Evolutionary conservation across 1,140 invertebrate species (phyloP), one percentile per base, ranked within the genome.

Genomic region (Bombus fervidus): DNA sequence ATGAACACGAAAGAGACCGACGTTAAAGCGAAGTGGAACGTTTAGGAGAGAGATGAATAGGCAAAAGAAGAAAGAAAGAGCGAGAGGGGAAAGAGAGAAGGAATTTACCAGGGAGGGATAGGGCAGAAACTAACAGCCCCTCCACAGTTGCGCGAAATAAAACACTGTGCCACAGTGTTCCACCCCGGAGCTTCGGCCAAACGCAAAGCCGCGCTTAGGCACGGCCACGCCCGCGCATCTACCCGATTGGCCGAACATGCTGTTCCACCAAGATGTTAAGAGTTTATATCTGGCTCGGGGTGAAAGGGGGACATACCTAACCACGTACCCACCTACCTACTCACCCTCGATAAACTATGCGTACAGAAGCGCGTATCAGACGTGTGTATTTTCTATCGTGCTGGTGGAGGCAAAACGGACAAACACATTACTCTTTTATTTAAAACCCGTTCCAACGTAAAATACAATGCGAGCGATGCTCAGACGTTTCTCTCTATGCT

Each of bases 101-200:
- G n/a, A 79, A 66, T 53, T n/a, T 22, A 57, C 15, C 64, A 57
- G 86, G 81, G 89, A 89, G 89, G 91, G 91, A 90, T 90, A 93
- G 90, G 92, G 89, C 90, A 91, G 92, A 90, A 92, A 91, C 89
- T 91, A 90, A 92, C 91, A 86, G 85, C 91, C 93, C 92, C 92
- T 92, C 91, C 92, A 89, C 86, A 75, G 83, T 82, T 75, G 86
- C 88, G 86, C 88, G 89, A 95, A 95, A 94, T 94, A 94, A 94
- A 93, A 95, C 92, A 95, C 92, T 92, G 93, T 94, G 92, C 92
- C 92, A 94, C 93, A 94, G 93, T 95, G 93, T 95, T 93, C 93
- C 94, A 93, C 93, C 93, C 92, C 92, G 86, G 77, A 84, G 72
- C 85, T 81, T 87, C 84, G 81, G 85, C 94, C 93, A 94, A 93